phyloP scores from a whole-genome alignment of 2,113 vertebrate genomes.

The Melanerpes formicivorus region DNA sequence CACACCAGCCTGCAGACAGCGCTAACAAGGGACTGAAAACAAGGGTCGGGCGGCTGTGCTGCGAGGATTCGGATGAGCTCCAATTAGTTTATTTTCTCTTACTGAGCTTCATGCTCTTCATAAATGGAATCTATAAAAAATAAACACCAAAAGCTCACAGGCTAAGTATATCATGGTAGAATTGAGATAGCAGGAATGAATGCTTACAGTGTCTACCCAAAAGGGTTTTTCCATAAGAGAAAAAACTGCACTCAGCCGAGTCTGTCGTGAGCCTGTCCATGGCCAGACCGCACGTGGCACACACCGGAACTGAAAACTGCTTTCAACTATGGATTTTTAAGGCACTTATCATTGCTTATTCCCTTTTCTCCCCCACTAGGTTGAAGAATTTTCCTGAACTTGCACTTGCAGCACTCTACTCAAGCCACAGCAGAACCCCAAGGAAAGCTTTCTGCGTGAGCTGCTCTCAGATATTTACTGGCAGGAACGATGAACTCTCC shows the following conservation, averaged over 20 bases:
- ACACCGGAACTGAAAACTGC: not conserved
- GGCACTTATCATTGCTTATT: not conserved
- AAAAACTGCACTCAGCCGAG: not conserved
- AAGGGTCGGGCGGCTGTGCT: constrained; percentile 12
- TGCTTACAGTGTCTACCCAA: not conserved
- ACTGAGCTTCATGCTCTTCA: not conserved
- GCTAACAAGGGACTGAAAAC: constrained; percentile 39
- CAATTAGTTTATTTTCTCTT: not conserved
- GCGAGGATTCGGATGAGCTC: not conserved
- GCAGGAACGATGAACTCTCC: constrained; percentile 94
- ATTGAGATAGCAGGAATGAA: not conserved
- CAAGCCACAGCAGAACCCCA: not conserved
- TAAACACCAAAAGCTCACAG: not conserved
- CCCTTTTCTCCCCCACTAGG: not conserved
- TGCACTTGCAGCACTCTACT: not conserved
- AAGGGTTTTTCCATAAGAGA: not conserved
- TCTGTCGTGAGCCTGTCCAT: not conserved
- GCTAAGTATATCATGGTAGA: not conserved
- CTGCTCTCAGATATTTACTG: constrained; percentile 81
- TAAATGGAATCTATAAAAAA: not conserved
- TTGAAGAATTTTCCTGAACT: not conserved
- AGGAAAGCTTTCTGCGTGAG: constrained; percentile 7
- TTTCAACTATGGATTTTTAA: not conserved
- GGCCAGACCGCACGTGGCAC: not conserved
- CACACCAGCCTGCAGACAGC: not conserved